Evolutionary conservation across 2,888 invertebrate genomes (phyloP).

Genomic region (Zhuqinia jingwanae): DNA sequence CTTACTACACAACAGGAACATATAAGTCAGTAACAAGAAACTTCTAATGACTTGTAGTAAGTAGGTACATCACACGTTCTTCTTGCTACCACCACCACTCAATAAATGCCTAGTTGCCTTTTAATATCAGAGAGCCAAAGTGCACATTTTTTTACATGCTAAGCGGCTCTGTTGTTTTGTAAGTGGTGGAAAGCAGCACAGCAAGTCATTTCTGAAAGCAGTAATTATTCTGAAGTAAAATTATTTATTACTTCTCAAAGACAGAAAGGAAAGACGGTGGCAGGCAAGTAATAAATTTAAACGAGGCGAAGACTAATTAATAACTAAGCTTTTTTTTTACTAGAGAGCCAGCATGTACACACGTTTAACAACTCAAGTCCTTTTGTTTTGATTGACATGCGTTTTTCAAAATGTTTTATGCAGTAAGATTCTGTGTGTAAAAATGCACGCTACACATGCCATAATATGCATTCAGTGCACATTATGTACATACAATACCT

Average conservation of each 20-base stretch:
- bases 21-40: too few relatives aligned
- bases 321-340: slow-evolving; percentile 59
- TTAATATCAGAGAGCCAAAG: too few relatives aligned
- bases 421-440: background rate
- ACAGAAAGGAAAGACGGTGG: slow-evolving; percentile 65
- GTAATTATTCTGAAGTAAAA: slow-evolving; percentile 69
- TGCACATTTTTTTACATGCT: background rate
- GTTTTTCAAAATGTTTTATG: background rate
- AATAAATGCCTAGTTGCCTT: too few relatives aligned
- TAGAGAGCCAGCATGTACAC: too few relatives aligned
- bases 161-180: background rate
- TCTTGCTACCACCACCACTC: too few relatives aligned
- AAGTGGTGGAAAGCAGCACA: slow-evolving; percentile 32
- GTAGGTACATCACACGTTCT: too few relatives aligned
- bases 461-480: background rate
- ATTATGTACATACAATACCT: background rate
- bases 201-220: slow-evolving; percentile 64
- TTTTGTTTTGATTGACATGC: slow-evolving; percentile 57
- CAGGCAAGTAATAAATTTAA: slow-evolving; percentile 67
- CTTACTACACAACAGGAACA: background rate
- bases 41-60: too few relatives aligned
- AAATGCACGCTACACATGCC: too few relatives aligned
- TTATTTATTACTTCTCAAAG: slow-evolving; percentile 71
- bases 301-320: slow-evolving; percentile 70
- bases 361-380: slow-evolving; percentile 13